phyloP scores from a whole-genome alignment of 2,113 vertebrate genomes.

The Oreochromis niloticus region DNA sequence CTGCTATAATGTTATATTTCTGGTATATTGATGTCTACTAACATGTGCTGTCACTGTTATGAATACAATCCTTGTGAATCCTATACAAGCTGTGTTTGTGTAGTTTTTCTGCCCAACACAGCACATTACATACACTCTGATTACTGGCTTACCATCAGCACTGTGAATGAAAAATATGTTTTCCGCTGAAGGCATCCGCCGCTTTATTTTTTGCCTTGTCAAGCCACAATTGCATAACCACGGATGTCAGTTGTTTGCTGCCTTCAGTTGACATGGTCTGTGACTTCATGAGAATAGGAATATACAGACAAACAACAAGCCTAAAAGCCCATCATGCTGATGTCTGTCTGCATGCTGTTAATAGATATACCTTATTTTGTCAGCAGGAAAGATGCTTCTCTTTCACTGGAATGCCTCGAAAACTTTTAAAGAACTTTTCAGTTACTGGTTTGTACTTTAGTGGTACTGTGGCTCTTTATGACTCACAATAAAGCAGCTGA shows the following conservation, averaged over 20 bases:
- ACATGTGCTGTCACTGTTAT: not conserved
- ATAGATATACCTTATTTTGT: not conserved
- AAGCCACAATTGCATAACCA: conserved; percentile 17
- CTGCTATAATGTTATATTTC: not conserved
- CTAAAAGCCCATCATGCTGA: not conserved
- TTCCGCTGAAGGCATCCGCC: not conserved
- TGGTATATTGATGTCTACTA: not conserved
- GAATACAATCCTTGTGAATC: not conserved
- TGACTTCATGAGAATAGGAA: not conserved
- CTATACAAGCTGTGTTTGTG: not conserved
- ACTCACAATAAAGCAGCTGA: conserved; percentile 12
- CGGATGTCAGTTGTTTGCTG: not conserved
- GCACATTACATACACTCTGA: not conserved
- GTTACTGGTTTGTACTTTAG: conserved; percentile 29
- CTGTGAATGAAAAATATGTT: not conserved
- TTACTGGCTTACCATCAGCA: not conserved
- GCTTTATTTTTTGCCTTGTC: not conserved
- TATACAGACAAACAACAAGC: not conserved
- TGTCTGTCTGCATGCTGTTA: not conserved
- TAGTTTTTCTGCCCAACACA: not conserved
- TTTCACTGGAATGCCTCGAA: not conserved
- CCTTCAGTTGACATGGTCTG: not conserved
- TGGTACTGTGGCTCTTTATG: not conserved
- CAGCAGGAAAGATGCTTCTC: not conserved
- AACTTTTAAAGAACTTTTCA: not conserved